phyloP scores from a whole-genome alignment of 2,888 invertebrate genomes.

The Pheosia tremula region DNA sequence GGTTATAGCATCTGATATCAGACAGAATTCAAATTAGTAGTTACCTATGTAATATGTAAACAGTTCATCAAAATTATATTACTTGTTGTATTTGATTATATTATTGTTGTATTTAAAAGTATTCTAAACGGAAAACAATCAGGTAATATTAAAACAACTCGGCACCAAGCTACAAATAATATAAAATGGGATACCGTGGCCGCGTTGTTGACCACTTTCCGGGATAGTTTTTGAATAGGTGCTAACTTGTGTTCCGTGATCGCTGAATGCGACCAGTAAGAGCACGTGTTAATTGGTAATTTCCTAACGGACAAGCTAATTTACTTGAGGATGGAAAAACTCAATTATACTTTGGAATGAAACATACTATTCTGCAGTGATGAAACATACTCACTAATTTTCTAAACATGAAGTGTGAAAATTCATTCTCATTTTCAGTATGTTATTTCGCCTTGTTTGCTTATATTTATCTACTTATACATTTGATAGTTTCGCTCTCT shows the following conservation, averaged over 20 bases:
- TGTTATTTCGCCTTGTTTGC: too few relatives aligned
- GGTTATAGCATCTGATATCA: too few relatives aligned
- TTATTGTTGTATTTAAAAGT: too few relatives aligned
- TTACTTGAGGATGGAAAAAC: conserved; percentile 32
- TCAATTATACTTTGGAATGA: conserved; percentile 22
- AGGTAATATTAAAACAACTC: too few relatives aligned
- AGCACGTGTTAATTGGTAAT: conserved; percentile 66
- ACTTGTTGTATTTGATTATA: too few relatives aligned
- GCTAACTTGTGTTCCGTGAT: conserved; percentile 76
- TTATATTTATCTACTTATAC: too few relatives aligned
- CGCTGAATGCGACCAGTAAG: conserved; percentile 64
- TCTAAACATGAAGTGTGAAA: neutral
- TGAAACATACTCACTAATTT: neutral
- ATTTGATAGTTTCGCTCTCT: too few relatives aligned
- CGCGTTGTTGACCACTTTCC: conserved; percentile 33
- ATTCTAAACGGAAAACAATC: too few relatives aligned
- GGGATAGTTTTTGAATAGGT: conserved; percentile 61
- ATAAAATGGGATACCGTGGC: neutral
- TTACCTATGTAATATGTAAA: too few relatives aligned
- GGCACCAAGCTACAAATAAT: neutral
- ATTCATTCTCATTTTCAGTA: too few relatives aligned
- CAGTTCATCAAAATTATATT: too few relatives aligned
- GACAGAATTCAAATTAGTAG: too few relatives aligned
- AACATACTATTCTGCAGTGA: neutral
- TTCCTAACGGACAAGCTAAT: conserved; percentile 61